A percentile compares a stretch with the other conserved stretches of the same genome.
Conservation (phyloP, 2,797 vertebrate species). For the Orestias chungarensis region DNA sequence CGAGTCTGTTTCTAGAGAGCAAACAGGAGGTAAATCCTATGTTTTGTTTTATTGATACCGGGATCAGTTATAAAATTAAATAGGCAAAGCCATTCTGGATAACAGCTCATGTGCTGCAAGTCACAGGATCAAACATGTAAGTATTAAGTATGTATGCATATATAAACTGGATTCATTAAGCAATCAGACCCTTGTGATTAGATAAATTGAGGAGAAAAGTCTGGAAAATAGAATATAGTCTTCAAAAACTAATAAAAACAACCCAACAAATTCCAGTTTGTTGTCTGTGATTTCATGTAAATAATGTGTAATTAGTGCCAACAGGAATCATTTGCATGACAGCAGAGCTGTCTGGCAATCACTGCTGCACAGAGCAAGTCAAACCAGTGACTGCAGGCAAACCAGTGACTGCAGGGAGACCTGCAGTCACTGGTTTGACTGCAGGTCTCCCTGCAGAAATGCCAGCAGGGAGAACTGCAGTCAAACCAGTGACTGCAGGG, state of each 20-base stretch:
- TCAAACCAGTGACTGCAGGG: too few species aligned
- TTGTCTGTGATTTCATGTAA: too few species aligned
- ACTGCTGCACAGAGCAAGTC: slow-evolving; percentile 2
- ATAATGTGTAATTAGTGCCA: background rate
- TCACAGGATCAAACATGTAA: background rate
- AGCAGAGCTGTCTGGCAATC: background rate
- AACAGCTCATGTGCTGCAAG: background rate
- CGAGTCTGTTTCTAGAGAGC: too few species aligned
- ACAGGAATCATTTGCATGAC: background rate
- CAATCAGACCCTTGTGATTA: background rate
- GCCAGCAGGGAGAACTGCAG: too few species aligned
- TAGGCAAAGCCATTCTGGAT: background rate
- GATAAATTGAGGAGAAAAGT: background rate
- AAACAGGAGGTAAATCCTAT: too few species aligned
- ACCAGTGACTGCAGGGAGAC: too few species aligned
- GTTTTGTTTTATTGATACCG: too few species aligned
- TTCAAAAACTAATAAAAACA: too few species aligned
- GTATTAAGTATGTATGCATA: too few species aligned
- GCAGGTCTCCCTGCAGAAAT: too few species aligned
- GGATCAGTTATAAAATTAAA: background rate
- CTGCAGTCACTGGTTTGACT: too few species aligned
- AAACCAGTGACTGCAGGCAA: background rate
- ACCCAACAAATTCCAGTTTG: background rate
- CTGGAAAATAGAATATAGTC: background rate
- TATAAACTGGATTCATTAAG: background rate